Base-by-base conservation (phyloP, 2,113 vertebrate genomes). In the Chionomys nivalis region DNA sequence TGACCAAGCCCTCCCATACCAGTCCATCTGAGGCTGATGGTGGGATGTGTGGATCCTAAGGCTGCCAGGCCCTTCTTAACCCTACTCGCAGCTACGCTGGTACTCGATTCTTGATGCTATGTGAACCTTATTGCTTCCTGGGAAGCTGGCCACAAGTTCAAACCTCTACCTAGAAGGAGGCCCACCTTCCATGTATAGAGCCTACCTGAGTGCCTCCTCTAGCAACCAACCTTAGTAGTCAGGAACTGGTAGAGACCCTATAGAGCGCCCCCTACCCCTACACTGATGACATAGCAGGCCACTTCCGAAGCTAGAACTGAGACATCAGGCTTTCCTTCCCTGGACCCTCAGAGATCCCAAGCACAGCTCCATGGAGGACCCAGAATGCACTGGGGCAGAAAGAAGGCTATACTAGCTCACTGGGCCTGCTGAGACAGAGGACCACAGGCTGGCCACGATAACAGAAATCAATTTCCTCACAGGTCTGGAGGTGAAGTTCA, bases 331-430 rank as follows among this genome's bases (percentile, higher is more conserved):
- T 52, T 61, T 75, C 61, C 14, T 58, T 21, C 2, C 5, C 39
- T 17, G 26, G 23, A 16, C 10, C 31, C 39, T 49, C 0, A 0
- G 33, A n/a, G 8, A 12, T 4, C 4, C 7, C 0, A 9, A 65
- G 42, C 39, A 23, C 1, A 7, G 16, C 23, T 1, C 31, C 58
- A 79, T 11, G 42, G 13, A 55, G 47, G n/a, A 68, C 7, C 55
- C 63, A 42, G 42, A 44, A 14, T 8, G 9, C 0, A 2, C 9
- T 7, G 17, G 26, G 9, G 23, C 13, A 0, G 16, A 24, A 61
- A 21, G 66, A 58, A 39, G 33, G 12, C 75, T 14, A 0, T 36
- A 0, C 2, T 26, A 61, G 33, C 2, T 11, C 8, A 13, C 82
- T 0, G 2, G 17, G 36, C 28, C 36, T 36, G 33, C 52, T 1